phyloP scores from a whole-genome alignment of 2,797 vertebrate genomes.

The Furcifer pardalis region DNA sequence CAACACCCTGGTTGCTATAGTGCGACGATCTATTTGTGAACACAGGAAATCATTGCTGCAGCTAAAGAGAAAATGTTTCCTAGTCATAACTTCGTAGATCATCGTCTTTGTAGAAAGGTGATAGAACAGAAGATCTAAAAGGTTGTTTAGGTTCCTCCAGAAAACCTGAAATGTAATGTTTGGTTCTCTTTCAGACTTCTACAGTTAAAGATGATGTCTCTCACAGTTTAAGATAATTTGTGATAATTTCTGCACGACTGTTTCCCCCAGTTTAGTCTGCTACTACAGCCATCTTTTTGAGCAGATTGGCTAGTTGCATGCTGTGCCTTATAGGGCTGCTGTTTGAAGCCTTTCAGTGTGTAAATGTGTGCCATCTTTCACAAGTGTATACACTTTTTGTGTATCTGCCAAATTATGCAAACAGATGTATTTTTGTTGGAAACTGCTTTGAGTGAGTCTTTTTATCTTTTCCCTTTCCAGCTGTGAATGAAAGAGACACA shows the following conservation, averaged over 20 bases:
- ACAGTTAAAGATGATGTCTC: conserved; percentile 32
- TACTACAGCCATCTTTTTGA: conserved; percentile 68
- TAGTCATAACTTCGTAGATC: conserved; percentile 76
- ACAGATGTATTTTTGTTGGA: conserved; percentile 29
- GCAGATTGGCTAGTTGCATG: conserved; percentile 45
- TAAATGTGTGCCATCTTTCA: neutral
- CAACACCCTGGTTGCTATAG: conserved; percentile 77
- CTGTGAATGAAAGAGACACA: conserved; percentile 80
- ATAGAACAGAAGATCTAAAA: conserved; percentile 16
- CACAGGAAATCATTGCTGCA: conserved; percentile 70
- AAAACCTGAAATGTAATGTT: conserved; percentile 35
- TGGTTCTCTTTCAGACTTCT: conserved; percentile 2
- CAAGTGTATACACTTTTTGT: neutral
- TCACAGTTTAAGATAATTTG: conserved; percentile 63
- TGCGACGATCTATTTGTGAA: conserved; percentile 76
- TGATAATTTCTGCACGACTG: conserved; percentile 51
- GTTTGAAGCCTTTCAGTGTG: conserved; percentile 23
- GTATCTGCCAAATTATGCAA: conserved; percentile 65
- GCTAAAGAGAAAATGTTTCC: conserved; percentile 75
- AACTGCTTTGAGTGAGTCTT: conserved; percentile 49
- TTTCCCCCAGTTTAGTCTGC: conserved; percentile 55
- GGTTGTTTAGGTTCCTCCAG: conserved; percentile 8
- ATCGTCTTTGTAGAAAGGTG: conserved; percentile 63
- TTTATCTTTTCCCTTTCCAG: conserved; percentile 70
- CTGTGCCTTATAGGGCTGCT: neutral